These are phyloP conservation scores for Brachyrhaphis roseni DNA, from an alignment of 2,797 vertebrate genomes.

Conservation along the genomic window DNA sequence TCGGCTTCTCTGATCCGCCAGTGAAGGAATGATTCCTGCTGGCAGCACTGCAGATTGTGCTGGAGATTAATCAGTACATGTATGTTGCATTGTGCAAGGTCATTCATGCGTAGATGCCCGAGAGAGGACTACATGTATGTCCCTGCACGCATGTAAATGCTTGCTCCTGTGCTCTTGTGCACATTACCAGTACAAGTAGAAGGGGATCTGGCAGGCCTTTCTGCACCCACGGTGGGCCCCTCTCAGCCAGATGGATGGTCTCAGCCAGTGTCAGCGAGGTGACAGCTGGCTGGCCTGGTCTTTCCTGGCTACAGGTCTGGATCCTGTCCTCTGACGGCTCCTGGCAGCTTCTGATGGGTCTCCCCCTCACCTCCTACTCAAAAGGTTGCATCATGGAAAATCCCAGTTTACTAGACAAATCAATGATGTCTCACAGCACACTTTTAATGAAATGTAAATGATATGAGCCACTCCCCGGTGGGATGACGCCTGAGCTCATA, in stretches of 20 bases:
- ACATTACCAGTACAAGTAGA: slow-evolving; percentile 19
- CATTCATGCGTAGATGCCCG: neutral
- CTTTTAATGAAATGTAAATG: slow-evolving; percentile 75
- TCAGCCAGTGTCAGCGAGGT: slow-evolving; percentile 79
- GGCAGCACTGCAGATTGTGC: slow-evolving; percentile 63
- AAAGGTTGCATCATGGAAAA: slow-evolving; percentile 73
- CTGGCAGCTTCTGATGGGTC: slow-evolving; percentile 76
- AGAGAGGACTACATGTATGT: slow-evolving; percentile 17
- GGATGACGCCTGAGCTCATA: slow-evolving; percentile 63
- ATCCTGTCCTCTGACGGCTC: slow-evolving; percentile 77
- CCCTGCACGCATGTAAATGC: slow-evolving; percentile 26
- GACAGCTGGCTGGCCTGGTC: slow-evolving; percentile 79
- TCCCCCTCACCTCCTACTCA: slow-evolving; percentile 48
- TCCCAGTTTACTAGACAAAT: slow-evolving; percentile 58
- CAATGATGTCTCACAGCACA: slow-evolving; percentile 66
- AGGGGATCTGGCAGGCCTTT: slow-evolving; percentile 60
- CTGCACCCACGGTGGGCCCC: slow-evolving; percentile 72
- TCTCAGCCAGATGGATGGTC: slow-evolving; percentile 79
- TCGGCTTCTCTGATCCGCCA: slow-evolving; percentile 56
- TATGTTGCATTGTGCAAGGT: slow-evolving; percentile 20
- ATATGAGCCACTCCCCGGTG: slow-evolving; percentile 69
- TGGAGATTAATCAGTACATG: slow-evolving; percentile 59
- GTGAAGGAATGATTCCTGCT: slow-evolving; percentile 60
- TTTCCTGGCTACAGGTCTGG: slow-evolving; percentile 74
- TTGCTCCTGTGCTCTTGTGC: slow-evolving; percentile 21